Percentiles rank a stretch among this genome's conserved stretches.
These are phyloP conservation scores for Cataglyphis altisquamis DNA, from an alignment of 2,888 invertebrate genomes.

Conservation along the genomic window DNA sequence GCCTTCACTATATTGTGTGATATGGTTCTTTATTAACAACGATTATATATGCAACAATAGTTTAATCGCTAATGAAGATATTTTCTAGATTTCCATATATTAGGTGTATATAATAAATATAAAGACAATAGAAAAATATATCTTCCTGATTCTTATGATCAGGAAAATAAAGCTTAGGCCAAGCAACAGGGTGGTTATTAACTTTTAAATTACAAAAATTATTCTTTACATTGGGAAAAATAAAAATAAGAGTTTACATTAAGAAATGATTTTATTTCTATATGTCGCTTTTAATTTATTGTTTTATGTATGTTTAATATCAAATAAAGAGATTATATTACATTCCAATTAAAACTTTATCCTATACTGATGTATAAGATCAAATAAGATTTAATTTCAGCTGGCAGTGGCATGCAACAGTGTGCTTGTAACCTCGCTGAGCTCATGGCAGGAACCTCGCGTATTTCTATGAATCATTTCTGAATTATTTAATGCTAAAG, in stretches of 20 bases:
- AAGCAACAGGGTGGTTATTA: conserved; percentile 2
- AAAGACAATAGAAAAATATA: conserved; percentile 11
- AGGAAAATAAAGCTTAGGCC: background rate
- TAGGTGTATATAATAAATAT: conserved; percentile 59
- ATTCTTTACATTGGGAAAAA: background rate
- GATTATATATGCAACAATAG: conserved; percentile 37
- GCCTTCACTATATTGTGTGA: conserved; percentile 64
- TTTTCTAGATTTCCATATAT: conserved; percentile 49
- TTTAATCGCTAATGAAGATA: conserved; percentile 59
- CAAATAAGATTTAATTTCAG: conserved; percentile 60
- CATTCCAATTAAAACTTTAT: conserved; percentile 32
- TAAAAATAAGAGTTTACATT: background rate
- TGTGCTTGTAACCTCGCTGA: conserved; percentile 83
- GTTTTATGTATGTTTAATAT: conserved; percentile 34
- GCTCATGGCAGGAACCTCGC: conserved; percentile 81
- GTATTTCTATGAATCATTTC: conserved; percentile 81
- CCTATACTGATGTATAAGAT: background rate
- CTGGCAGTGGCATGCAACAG: conserved; percentile 82
- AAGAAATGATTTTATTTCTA: conserved; percentile 43
- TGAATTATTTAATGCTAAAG: conserved; percentile 73
- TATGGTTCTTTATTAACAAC: conserved; percentile 46
- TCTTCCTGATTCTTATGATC: background rate
- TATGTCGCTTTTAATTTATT: conserved; percentile 48
- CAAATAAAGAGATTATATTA: conserved; percentile 38
- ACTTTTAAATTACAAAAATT: conserved; percentile 14